phyloP scores from a whole-genome alignment of 1,140 invertebrate species.

The Seison nebaliae region DNA sequence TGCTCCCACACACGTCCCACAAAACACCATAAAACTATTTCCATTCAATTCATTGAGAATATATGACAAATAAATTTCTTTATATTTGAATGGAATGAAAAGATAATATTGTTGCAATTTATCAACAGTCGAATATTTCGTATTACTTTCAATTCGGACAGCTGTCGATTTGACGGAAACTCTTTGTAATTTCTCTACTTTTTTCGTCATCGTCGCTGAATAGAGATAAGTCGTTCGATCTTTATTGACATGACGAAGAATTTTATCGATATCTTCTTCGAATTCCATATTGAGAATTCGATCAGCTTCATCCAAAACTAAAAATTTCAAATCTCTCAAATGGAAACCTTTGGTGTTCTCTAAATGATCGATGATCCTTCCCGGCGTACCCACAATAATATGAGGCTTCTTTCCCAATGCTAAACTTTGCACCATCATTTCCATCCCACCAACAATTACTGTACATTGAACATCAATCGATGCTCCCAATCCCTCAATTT shows the following conservation, averaged over 20 bases:
- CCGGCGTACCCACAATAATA: conserved; percentile 65
- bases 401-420: conserved; percentile 75
- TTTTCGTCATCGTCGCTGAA: conserved; percentile 93
- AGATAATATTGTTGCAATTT: conserved; percentile 78
- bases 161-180: conserved; percentile 65
- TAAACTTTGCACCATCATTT: conserved; percentile 72
- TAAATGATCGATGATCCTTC: conserved; percentile 58
- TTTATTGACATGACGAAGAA: conserved; percentile 59
- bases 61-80: conserved; percentile 86
- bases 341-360: conserved; percentile 80
- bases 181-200: conserved; percentile 62
- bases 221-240: conserved; percentile 64
- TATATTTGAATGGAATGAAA: conserved; percentile 81
- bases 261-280: conserved; percentile 78
- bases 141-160: conserved; percentile 74
- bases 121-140: conserved; percentile 88
- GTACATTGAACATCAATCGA: conserved; percentile 58
- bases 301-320: conserved; percentile 85
- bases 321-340: conserved; percentile 53
- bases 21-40: conserved; percentile 89
- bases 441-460: conserved; percentile 86
- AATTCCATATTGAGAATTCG: conserved; percentile 83
- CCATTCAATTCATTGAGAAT: conserved; percentile 79
- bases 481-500: conserved; percentile 46
- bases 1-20: conserved; percentile 67